A percentile compares a stretch with the other conserved stretches of the same genome.
These are phyloP conservation scores for Tichodroma muraria DNA, from an alignment of 2,113 vertebrate species.

Conservation along the genomic window DNA sequence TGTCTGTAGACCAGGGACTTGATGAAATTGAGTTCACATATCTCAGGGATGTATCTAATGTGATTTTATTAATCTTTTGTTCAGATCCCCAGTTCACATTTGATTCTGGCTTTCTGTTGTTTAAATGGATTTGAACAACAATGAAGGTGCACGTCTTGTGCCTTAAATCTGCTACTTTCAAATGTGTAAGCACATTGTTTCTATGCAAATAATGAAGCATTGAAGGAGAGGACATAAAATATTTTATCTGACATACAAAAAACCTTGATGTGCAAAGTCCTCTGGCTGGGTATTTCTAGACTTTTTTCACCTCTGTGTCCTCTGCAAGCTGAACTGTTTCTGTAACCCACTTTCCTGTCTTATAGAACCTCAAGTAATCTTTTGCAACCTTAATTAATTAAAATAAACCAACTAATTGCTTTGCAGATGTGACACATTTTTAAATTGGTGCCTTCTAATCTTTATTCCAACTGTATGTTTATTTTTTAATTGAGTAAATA, in stretches of 20 bases:
- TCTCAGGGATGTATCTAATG: not conserved
- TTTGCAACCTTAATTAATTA: not conserved
- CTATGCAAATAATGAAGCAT: not conserved
- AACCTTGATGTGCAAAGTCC: not conserved
- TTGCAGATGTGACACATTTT: conserved; percentile 1
- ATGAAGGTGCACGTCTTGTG: not conserved
- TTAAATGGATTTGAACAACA: no score
- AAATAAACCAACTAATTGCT: not conserved
- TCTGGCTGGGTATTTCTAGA: not conserved
- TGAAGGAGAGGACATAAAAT: not conserved
- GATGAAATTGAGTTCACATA: not conserved
- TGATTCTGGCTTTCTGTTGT: not conserved
- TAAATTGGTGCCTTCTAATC: not conserved
- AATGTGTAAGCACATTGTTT: not conserved
- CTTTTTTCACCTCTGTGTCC: not conserved
- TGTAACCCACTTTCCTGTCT: conserved; percentile 7
- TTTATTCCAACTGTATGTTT: not conserved
- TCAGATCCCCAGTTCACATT: not conserved
- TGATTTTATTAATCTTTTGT: not conserved
- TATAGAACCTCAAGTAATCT: not conserved
- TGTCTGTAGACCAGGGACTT: not conserved
- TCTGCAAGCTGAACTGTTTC: not conserved
- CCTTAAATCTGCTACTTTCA: not conserved
- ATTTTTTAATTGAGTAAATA: not conserved
- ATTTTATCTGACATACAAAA: not conserved